Base-by-base conservation (phyloP, 2,113 vertebrate species). In the Tenebrosternarchus preto region DNA sequence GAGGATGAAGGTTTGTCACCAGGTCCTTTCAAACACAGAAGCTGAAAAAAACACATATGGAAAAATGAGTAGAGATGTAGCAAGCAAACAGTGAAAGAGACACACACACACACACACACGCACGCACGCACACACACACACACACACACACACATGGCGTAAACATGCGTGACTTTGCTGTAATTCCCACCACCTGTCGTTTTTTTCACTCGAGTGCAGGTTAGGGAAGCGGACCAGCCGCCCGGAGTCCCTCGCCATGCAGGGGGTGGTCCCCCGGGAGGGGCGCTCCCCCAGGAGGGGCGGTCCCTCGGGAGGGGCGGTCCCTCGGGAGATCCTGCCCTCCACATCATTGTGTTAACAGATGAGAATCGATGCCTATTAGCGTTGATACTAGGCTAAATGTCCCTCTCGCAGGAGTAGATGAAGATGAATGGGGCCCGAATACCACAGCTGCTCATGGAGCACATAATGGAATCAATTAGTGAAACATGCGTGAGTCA, bases 381-480 rank as follows among this genome's bases (percentile, higher is more conserved):
- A 82, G 55, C 74, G 78, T 77, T 76, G 88, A 88, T 70, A 81
- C 76, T 81, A 76, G 86, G 86, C 55, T 76, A 60, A 19, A 60
- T 57, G 67, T 85, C 77, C 88, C 83, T 78, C 80, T 78, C 80
- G 83, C 67, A 3, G 68, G 71, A 76, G 77, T 68, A 87, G 87
- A 88, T 87, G 80, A 88, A 89, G 87, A 90, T 87, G 88, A 88
- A 91, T 84, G 87, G 82, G 69, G n/a, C n/a, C 67, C 60, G 31
- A 81, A 86, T 75, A 81, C 82, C 87, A 84, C 81, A 86, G 83
- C 76, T 83, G 86, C 80, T 61, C 60, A 27, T 87, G 77, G 82
- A 76, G 85, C 80, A 86, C 81, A 70, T 85, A 90, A 91, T 89
- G 82, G 86, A 90, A 88, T 89, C 88, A 90, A 91, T 92, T 91